Percentiles rank a stretch among this genome's conserved stretches.
Conservation (phyloP, 2,888 invertebrate species). For the Apodemia mormo region DNA sequence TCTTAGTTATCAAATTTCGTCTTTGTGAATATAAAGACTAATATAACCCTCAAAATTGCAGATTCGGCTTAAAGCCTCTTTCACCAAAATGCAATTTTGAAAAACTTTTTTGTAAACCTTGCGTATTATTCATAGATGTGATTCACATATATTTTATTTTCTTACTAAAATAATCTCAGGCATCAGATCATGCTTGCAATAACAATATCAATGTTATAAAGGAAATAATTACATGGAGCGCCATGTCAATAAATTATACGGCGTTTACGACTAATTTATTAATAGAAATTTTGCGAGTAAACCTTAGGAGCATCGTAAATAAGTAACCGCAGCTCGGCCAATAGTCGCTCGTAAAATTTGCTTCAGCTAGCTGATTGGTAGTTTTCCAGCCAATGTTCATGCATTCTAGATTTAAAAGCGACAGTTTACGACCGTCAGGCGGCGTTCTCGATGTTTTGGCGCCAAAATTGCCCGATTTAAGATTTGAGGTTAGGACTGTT, state of each 20-base stretch:
- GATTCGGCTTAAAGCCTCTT: too few relatives aligned
- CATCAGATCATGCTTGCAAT: slow-evolving; percentile 31
- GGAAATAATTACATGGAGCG: slow-evolving; percentile 73
- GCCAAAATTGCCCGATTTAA: slow-evolving; percentile 62
- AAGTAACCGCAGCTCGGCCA: slow-evolving; percentile 70
- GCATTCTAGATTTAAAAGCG: slow-evolving; percentile 74
- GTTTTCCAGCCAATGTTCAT: slow-evolving; percentile 63
- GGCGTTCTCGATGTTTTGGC: slow-evolving; percentile 77
- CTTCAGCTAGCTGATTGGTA: slow-evolving; percentile 68
- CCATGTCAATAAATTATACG: slow-evolving; percentile 73
- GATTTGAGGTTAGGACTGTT: slow-evolving; percentile 29
- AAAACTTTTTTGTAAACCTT: too few relatives aligned
- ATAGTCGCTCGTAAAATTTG: slow-evolving; percentile 70
- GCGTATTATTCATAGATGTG: too few relatives aligned
- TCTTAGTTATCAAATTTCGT: too few relatives aligned
- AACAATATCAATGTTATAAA: slow-evolving; percentile 71
- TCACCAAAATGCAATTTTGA: too few relatives aligned
- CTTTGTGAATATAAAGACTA: too few relatives aligned
- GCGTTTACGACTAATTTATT: slow-evolving; percentile 79
- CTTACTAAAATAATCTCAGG: neutral
- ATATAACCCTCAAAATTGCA: too few relatives aligned
- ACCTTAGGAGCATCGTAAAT: slow-evolving; percentile 77
- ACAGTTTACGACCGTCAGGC: slow-evolving; percentile 75
- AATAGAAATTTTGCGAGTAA: slow-evolving; percentile 79
- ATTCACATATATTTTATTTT: too few relatives aligned